Percentiles rank a stretch among this genome's conserved stretches.
Evolutionary conservation across 2,797 vertebrate species (phyloP).

Genomic region (Spea hammondii): DNA sequence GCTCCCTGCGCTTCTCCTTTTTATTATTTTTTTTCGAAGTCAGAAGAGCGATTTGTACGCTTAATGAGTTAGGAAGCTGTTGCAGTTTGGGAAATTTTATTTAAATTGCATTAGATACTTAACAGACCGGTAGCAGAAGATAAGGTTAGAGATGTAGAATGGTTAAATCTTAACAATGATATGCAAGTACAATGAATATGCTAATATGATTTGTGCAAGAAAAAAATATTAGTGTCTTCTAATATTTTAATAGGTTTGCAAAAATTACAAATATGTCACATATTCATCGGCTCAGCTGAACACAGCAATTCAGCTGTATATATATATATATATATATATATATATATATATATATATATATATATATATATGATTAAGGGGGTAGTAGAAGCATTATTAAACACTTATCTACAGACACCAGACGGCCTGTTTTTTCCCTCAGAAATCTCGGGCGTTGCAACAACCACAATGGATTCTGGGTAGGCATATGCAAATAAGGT

Average conservation of each 20-base stretch:
- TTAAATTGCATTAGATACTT: conserved; percentile 53
- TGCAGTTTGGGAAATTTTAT: conserved; percentile 43
- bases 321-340: neutral
- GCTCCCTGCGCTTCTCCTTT: neutral
- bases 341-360: too few species aligned
- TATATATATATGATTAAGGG: too few species aligned
- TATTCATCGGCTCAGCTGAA: conserved; percentile 42
- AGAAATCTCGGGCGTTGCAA: too few species aligned
- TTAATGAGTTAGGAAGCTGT: conserved; percentile 41
- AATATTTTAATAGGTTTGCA: conserved; percentile 37
- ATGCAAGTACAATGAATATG: conserved; percentile 20
- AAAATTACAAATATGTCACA: conserved; percentile 25
- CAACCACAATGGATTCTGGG: too few species aligned
- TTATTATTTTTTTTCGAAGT: neutral
- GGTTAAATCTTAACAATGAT: conserved; percentile 38
- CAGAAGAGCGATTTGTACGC: conserved; percentile 37
- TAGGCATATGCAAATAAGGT: too few species aligned
- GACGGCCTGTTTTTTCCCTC: too few species aligned
- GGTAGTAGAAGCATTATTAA: too few species aligned
- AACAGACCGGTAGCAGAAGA: conserved; percentile 42
- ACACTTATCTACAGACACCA: too few species aligned
- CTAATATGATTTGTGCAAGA: conserved; percentile 29
- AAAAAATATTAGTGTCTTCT: conserved; percentile 41
- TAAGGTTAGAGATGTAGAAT: conserved; percentile 37
- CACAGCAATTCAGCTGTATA: conserved; percentile 15